These are phyloP conservation scores for Himalopsyche tibetana DNA, from an alignment of 2,888 invertebrate species.

Conservation along the genomic window DNA sequence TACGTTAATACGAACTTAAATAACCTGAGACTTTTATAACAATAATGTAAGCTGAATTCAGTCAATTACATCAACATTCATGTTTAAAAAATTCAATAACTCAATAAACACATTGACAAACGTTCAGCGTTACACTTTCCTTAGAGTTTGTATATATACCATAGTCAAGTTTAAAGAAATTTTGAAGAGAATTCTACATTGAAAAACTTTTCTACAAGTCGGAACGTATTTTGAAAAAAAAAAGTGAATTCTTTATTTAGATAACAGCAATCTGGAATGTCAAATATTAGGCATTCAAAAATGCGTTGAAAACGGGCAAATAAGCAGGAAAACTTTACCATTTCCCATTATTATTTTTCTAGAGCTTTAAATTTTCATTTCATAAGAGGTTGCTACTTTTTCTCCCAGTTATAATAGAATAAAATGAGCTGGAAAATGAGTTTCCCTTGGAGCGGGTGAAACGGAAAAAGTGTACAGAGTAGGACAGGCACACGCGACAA, in stretches of 20 bases:
- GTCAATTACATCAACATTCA: no score
- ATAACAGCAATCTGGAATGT: slow-evolving; percentile 31
- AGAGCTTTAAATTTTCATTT: slow-evolving; percentile 65
- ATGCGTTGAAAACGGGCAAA: slow-evolving; percentile 45
- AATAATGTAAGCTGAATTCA: no score
- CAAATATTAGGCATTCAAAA: slow-evolving; percentile 46
- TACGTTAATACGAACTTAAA: no score
- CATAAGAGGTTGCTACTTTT: slow-evolving; percentile 67
- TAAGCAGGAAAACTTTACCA: slow-evolving; percentile 60
- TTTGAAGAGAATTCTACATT: background rate
- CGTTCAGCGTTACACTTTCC: no score
- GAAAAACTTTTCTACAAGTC: slow-evolving; percentile 13
- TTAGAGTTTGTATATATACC: background rate
- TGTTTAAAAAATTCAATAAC: no score
- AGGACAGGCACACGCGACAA: slow-evolving; percentile 43
- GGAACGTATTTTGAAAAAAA: background rate
- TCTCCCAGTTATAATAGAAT: slow-evolving; percentile 66
- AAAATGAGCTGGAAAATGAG: slow-evolving; percentile 66
- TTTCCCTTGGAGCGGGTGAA: slow-evolving; percentile 62
- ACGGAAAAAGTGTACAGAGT: slow-evolving; percentile 50
- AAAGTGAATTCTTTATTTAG: slow-evolving; percentile 17
- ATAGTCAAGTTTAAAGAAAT: background rate
- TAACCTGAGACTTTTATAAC: no score
- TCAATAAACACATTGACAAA: no score
- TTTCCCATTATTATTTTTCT: slow-evolving; percentile 63